A percentile compares a stretch with the other conserved stretches of the same genome.
These are phyloP conservation scores for Latheticus oryzae DNA, from an alignment of 2,888 invertebrate species.

Conservation along the genomic window DNA sequence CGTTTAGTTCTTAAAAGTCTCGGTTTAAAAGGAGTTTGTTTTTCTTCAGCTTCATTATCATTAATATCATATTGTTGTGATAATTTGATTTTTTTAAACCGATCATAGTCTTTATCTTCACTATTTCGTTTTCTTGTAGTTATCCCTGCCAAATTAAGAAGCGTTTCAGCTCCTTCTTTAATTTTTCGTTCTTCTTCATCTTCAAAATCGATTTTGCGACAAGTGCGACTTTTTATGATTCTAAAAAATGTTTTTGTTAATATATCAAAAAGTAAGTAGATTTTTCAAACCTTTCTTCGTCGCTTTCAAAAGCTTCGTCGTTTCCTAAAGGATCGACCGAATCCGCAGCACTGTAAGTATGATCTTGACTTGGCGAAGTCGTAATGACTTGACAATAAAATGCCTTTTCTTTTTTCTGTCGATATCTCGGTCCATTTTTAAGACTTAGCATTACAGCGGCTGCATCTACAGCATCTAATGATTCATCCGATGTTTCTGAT, in stretches of 20 bases:
- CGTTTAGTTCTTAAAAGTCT: constrained; percentile 58
- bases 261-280: no score
- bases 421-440: constrained; percentile 80
- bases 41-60: constrained; percentile 50
- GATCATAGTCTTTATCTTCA: constrained; percentile 38
- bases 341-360: constrained; percentile 84
- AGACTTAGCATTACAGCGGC: constrained; percentile 90
- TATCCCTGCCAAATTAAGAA: constrained; percentile 79
- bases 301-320: constrained; percentile 72
- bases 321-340: constrained; percentile 64
- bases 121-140: constrained; percentile 59
- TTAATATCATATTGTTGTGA: constrained; percentile 46
- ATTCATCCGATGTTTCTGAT: constrained; percentile 64
- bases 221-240: constrained; percentile 49
- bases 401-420: constrained; percentile 50
- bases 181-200: constrained; percentile 78
- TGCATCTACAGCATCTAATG: constrained; percentile 82
- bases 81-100: constrained; percentile 40
- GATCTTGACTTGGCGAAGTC: constrained; percentile 91
- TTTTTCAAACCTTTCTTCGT: constrained; percentile 68
- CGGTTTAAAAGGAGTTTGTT: constrained; percentile 60
- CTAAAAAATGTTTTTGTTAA: no score
- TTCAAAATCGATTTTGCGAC: constrained; percentile 65
- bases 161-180: constrained; percentile 82
- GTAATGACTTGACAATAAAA: constrained; percentile 76